Evolutionary conservation across 2,797 vertebrate genomes (phyloP), one percentile per base, ranked within the genome.

Genomic region (Mormyrops boulengeri): DNA sequence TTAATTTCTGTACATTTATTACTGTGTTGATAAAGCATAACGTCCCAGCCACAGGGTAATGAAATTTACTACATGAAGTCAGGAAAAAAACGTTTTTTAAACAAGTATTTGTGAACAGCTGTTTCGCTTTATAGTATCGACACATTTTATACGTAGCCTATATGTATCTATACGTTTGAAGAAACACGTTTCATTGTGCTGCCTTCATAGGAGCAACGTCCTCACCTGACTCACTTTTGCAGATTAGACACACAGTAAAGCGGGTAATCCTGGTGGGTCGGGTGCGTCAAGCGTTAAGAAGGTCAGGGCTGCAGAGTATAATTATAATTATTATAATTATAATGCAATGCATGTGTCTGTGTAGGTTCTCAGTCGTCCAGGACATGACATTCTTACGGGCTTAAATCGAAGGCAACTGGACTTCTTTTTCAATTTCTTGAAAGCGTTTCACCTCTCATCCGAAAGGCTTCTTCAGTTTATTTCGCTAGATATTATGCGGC

Each of bases 221-320:
- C n/a, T 66, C 38, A n/a, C 55, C 69, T 12, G 57, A 47, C 60
- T 88, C 38, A 12, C 17, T 22, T 53, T 26, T 50, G 57, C 87
- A 69, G 87, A 88, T 88, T 88, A 88, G 87, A 66, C 17, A 22
- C 26, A 11, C 22, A 8, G 17, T 66, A 62, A 62, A 53, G 34
- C 8, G 26, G 55, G 19, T 88, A 88, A 88, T 88, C 87, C 55
- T 66, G 57, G 38, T 11, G 38, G 41, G 57, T 88, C 55, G 38
- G 19, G 1, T 88, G 60, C 87, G 87, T 88, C 87, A 88, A 41
- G 60, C 87, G 41, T 66, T 88, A 88, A 69, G 87, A 88, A 88
- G 87, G 60, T 88, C 60, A 88, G 60, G 57, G 38, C 34, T 69
- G 57, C n/a, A 47, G 49, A 49, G 14, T 88, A 41, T 41, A 60